phyloP scores from a whole-genome alignment of 2,888 invertebrate genomes.

The Physocephala rufipes region DNA sequence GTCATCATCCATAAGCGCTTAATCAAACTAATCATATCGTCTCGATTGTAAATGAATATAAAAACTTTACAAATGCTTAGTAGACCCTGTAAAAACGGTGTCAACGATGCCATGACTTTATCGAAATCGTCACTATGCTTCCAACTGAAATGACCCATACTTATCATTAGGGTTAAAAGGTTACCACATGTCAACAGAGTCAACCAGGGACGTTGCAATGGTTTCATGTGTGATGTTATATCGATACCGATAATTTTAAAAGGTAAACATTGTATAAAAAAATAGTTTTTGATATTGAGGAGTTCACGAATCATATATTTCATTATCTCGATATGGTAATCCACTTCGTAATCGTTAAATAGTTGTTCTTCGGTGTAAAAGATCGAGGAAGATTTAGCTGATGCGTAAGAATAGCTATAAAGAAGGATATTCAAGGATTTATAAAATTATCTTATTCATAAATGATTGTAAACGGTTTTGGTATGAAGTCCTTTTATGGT shows the following conservation, averaged over 20 bases:
- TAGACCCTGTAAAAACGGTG: constrained; percentile 39
- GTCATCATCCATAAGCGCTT: constrained; percentile 39
- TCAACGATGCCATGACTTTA: constrained; percentile 39
- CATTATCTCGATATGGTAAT: no score
- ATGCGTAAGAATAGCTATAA: no score
- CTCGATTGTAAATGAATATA: constrained; percentile 37
- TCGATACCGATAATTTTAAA: constrained; percentile 33
- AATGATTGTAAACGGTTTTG: no score
- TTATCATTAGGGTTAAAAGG: not conserved
- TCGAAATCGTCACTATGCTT: constrained; percentile 39
- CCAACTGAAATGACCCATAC: constrained; percentile 32
- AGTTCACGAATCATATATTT: not conserved
- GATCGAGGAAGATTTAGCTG: no score
- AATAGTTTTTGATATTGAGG: constrained; percentile 33
- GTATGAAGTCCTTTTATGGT: no score
- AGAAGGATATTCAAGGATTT: no score
- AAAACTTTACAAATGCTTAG: constrained; percentile 39
- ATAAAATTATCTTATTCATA: no score
- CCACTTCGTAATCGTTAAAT: no score
- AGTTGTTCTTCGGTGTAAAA: no score
- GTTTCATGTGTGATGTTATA: constrained; percentile 5
- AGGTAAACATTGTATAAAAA: constrained; percentile 36
- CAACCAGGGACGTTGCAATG: constrained; percentile 7
- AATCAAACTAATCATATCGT: constrained; percentile 37
- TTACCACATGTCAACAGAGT: not conserved